Conservation (phyloP, 2,797 vertebrate genomes). For the Margarornis squamiger region DNA sequence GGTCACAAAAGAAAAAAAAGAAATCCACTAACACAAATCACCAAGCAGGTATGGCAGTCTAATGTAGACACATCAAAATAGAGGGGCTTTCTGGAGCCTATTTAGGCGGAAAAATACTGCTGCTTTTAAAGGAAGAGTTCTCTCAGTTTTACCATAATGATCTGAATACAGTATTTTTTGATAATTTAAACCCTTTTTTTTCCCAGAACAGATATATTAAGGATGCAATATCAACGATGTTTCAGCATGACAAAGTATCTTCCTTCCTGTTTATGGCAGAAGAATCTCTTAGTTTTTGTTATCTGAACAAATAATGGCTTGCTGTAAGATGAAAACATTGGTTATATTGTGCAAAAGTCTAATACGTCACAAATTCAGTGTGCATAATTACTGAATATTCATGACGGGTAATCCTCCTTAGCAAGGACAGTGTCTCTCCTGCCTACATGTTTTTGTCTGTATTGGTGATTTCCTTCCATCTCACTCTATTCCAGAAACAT, state of each 20-base stretch:
- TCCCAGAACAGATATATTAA: background rate
- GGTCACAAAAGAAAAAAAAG: background rate
- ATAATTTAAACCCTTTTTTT: background rate
- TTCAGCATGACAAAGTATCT: background rate
- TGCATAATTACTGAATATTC: background rate
- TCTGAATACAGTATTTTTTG: background rate
- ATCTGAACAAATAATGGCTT: background rate
- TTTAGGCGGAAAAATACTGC: background rate
- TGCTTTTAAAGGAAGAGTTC: background rate
- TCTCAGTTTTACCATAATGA: background rate
- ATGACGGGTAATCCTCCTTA: background rate
- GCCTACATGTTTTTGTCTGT: background rate
- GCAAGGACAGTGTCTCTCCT: background rate
- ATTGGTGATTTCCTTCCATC: background rate
- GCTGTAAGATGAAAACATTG: background rate
- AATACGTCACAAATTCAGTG: background rate
- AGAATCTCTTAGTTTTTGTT: background rate
- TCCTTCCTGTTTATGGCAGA: background rate
- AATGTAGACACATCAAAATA: background rate
- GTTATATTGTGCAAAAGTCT: background rate
- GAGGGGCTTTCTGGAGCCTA: background rate
- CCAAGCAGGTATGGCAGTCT: background rate
- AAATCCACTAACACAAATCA: background rate
- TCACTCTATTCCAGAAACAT: background rate
- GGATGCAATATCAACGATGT: background rate